These are phyloP conservation scores for Dipus sagitta DNA, from an alignment of 2,797 vertebrate species.

Conservation along the genomic window DNA sequence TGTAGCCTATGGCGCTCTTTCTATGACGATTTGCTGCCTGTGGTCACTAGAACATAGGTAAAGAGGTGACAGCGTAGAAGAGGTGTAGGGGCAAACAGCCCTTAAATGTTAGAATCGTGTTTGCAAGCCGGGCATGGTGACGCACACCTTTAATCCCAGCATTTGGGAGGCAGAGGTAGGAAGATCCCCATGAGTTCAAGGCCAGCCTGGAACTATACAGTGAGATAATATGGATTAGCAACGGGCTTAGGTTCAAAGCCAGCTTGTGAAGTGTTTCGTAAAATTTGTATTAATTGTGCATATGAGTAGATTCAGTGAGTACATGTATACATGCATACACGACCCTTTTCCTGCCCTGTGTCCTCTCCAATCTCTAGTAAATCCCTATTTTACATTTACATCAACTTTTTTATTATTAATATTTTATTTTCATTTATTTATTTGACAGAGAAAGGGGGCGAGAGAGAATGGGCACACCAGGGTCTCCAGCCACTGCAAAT, in stretches of 20 bases:
- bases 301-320: not conserved
- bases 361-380: not conserved
- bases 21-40: not conserved
- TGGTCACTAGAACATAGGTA: not conserved
- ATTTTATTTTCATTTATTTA: no score
- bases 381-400: not conserved
- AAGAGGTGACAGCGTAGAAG: not conserved
- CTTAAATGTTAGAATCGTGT: not conserved
- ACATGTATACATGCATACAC: not conserved
- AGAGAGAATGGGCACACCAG: no score
- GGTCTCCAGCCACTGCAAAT: no score
- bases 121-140: not conserved
- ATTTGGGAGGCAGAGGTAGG: no score
- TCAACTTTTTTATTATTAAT: no score
- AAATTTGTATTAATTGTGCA: not conserved
- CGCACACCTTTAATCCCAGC: no score
- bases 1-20: not conserved
- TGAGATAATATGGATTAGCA: not conserved
- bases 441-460: no score
- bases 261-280: not conserved
- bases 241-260: not conserved
- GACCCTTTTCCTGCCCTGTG: no score
- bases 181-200: no score
- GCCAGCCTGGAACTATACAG: no score
- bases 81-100: not conserved